Conservation (phyloP, 2,113 vertebrate species). For the Toxostoma redivivum region DNA sequence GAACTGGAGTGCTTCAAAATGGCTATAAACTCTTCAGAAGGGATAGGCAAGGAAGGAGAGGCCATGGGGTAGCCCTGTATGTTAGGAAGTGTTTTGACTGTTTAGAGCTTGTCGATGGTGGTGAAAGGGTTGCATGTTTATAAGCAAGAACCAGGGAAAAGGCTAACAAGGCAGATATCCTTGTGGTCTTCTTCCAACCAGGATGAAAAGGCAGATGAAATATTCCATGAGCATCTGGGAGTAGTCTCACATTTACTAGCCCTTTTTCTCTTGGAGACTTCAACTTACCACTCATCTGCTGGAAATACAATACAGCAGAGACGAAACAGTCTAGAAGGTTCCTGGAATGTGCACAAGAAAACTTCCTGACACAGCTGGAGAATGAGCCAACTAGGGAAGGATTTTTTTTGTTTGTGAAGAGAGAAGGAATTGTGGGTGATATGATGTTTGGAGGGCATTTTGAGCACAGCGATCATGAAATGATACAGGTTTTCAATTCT, state of each 20-base stretch:
- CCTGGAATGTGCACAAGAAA: background rate
- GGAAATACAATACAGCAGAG: background rate
- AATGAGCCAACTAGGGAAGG: background rate
- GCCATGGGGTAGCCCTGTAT: background rate
- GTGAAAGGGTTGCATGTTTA: background rate
- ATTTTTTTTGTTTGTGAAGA: background rate
- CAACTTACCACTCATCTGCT: background rate
- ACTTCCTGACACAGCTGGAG: background rate
- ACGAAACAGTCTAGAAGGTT: background rate
- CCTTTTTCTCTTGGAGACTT: background rate
- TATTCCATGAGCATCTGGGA: background rate
- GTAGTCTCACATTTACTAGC: background rate
- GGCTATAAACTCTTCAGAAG: background rate
- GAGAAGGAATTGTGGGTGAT: background rate
- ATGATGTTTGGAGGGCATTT: background rate
- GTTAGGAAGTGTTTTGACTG: background rate
- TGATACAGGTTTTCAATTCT: background rate
- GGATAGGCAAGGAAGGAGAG: background rate
- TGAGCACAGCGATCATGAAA: background rate
- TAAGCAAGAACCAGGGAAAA: background rate
- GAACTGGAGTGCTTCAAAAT: background rate
- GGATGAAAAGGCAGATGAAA: background rate
- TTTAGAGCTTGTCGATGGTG: background rate
- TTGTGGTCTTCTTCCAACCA: background rate
- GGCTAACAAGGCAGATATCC: background rate